Base-by-base conservation (phyloP, 2,797 vertebrate genomes). In the Chaetophractus vellerosus region DNA sequence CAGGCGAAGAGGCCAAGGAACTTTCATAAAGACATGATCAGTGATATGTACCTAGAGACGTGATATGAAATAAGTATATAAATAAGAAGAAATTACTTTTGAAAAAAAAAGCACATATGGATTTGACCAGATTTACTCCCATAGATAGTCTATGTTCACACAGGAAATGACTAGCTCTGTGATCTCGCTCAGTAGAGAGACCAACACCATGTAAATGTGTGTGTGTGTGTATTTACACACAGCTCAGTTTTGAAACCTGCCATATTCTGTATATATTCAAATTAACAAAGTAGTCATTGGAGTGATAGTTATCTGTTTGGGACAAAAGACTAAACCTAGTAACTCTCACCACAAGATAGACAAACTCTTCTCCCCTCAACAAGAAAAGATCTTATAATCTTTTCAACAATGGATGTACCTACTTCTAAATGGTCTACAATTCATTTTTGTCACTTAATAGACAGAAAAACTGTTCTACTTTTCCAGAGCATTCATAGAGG, bases 231-330 rank as follows among this genome's bases (percentile, higher is more conserved):
- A 45, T 45, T 5, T 2, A 55, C 86, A 87, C 66, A 76, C 19
- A 87, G 36, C 14, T 71, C 23, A 68, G 45, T 57, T 88, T 88
- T 71, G 24, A 94, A 94, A 75, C 26, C 52, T 90, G 61, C 88
- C 36, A 36, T 79, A 3, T 82, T 72, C 66, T 74, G 31, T 61
- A 57, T 0, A 48, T 57, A 74, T 45, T 95, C 33, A 86, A 1
- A 85, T 59, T 50, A 94, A 59, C 19, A 57, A 38, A 86, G 1
- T 69, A 52, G 15, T 79, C 38, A 48, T 11, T 61, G 26, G 38
- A 50, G 88, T 78, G 38, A 80, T 38, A 90, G 50, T 63, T 78
- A 52, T 80, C 69, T 80, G 7, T 87, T 64, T 91, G 18, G 16
- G 10, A 86, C 21, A 74, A 83, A 96, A 78, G n/a, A 52, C n/a